Evolutionary conservation across 2,888 invertebrate genomes (phyloP), one percentile per base, ranked within the genome.

Genomic region (Crocallis elinguaria): DNA sequence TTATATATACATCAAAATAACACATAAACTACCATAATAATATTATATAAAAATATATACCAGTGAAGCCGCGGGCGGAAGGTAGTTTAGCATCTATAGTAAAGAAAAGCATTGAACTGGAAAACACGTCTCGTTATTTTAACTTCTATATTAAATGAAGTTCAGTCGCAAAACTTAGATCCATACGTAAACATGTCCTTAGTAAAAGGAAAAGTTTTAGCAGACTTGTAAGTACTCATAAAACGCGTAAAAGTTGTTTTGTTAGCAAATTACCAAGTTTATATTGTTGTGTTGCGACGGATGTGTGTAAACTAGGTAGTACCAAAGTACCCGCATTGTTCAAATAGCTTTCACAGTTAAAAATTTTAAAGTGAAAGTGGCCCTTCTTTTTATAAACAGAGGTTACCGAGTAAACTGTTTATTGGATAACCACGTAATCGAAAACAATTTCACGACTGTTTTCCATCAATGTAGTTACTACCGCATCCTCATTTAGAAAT

Each of bases 251-350:
- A 64, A 69, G 59, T 66, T 67, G 66, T 57, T 49, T 64, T 72
- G 68, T 77, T 74, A 59, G 65, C 66, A 74, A 74, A 77, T 77
- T 71, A 69, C 67, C 65, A 64, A 66, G 57, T 57, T 54, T 49
- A 62, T 59, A 45, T 44, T 36, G 44, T 42, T 42, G 41, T 37
- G 39, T 42, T 42, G 41, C 41, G 39, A 44, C 44, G 43, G 48
- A 53, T 51, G 44, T 54, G 45, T 55, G 57, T 58, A 55, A 55
- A 59, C 53, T 54, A 43, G 46, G 58, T 42, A 54, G 54, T 51
- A 46, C 14, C 39, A 33, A 38, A 36, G 16, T 8, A 19, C 27
- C 17, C 25, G 41, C 43, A 62, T 57, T 68, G 56, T 57, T 62
- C 51, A 64, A 64, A 68, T 64, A 65, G 65, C 69, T 75, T 75